Evolutionary conservation across 1,140 invertebrate genomes (phyloP).

Genomic region (Arctopsyche grandis): DNA sequence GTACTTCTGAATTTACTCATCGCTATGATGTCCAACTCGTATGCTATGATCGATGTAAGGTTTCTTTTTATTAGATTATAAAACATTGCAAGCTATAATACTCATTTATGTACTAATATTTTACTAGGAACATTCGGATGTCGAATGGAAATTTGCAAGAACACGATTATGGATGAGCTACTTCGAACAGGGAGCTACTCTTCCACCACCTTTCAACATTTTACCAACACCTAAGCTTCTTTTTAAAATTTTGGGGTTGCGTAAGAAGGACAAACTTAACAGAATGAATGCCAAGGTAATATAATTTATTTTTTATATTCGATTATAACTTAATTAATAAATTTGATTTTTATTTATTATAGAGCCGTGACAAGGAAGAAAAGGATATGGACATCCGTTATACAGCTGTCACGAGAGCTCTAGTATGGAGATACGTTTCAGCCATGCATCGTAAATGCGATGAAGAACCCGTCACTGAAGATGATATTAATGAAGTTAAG

Average conservation of each 20-base stretch:
- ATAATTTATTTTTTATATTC: background rate
- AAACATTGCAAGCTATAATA: background rate
- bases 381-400: slow-evolving; percentile 76
- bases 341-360: background rate
- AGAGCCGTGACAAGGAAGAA: slow-evolving; percentile 65
- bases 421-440: slow-evolving; percentile 87
- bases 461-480: slow-evolving; percentile 84
- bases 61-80: background rate
- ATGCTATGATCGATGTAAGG: slow-evolving; percentile 76
- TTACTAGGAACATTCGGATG: slow-evolving; percentile 81
- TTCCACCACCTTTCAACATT: slow-evolving; percentile 89
- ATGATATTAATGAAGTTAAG: slow-evolving; percentile 93
- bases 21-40: slow-evolving; percentile 93
- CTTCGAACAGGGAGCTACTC: slow-evolving; percentile 86
- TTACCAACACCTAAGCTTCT: slow-evolving; percentile 77
- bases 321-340: background rate
- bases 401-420: slow-evolving; percentile 80
- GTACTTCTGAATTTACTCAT: slow-evolving; percentile 88
- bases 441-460: slow-evolving; percentile 80
- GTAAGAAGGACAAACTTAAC: slow-evolving; percentile 76
- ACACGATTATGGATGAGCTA: slow-evolving; percentile 91
- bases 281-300: slow-evolving; percentile 73
- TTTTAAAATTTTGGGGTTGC: slow-evolving; percentile 71
- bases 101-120: background rate
- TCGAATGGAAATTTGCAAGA: slow-evolving; percentile 92